Percentiles rank a stretch among this genome's conserved stretches.
Evolutionary conservation across 2,113 vertebrate species (phyloP).

Genomic region (Vulpes vulpes): DNA sequence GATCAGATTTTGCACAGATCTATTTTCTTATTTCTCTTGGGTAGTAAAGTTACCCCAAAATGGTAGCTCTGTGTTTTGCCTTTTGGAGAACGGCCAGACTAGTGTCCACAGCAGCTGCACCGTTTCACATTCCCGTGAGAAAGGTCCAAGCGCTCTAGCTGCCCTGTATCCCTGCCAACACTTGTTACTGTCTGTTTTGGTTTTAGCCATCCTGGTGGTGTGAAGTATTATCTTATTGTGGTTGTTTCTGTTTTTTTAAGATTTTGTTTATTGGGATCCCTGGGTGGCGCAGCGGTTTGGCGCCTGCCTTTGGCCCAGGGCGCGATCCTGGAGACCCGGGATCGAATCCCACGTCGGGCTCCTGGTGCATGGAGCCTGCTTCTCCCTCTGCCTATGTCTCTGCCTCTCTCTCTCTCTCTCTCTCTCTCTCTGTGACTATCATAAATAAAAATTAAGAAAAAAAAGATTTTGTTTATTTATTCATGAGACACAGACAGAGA

Average conservation of each 20-base stretch:
- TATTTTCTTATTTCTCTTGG: neutral
- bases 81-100: neutral
- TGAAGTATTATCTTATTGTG: neutral
- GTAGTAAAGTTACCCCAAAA: neutral
- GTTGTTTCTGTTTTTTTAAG: neutral
- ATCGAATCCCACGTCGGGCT: too few relatives aligned
- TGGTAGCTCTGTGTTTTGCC: neutral
- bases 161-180: neutral
- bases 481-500: too few relatives aligned
- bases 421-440: too few relatives aligned
- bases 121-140: neutral
- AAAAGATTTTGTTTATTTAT: too few relatives aligned
- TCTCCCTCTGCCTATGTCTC: too few relatives aligned
- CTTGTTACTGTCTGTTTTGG: neutral
- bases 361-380: too few relatives aligned
- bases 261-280: too few relatives aligned
- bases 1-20: neutral
- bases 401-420: too few relatives aligned
- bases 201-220: neutral
- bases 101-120: neutral
- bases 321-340: too few relatives aligned
- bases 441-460: too few relatives aligned
- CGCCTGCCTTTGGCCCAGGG: too few relatives aligned
- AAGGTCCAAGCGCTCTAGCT: rapidly evolving
- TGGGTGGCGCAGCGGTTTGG: too few relatives aligned